Base-by-base conservation (phyloP, 2,888 invertebrate species). In the Empis stercorea region DNA sequence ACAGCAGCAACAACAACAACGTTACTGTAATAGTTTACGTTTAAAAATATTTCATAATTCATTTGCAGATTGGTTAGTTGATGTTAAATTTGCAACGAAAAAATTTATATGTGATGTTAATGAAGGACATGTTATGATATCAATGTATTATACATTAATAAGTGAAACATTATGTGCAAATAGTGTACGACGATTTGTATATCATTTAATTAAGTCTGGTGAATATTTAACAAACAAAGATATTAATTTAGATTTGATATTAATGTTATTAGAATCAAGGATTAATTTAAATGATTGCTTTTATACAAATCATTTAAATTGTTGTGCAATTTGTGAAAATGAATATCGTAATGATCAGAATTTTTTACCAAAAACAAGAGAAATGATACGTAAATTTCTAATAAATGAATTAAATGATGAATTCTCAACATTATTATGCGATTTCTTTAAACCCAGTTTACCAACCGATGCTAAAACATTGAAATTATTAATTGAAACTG, bases 41-140 rank as follows among this genome's bases (percentile, higher is more conserved):
- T 51, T 70, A n/a, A 68, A 68, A 52, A 75, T 94, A 41, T 94
- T 95, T 71, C 95, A 96, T 68, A 89, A 91, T 64, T 93, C 92
- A 51, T 95, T 95, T 67, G 87, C 92, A 20, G 86, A 87, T 62
- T 96, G 96, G 96, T 71, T 96, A 55, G 72, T 89, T 46, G 96
- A 96, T 66, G 94, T 96, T n/a, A 96, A 96, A 68, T 94, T 96
- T 63, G 94, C 95, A 66, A 96, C 95, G 2, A 85, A 92, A 56
- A 87, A 92, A 57, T 96, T 92, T 68, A 74, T 95, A 53, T 95
- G 92, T 66, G 82, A 84, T 55, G 81, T 87, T 10, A 75, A 80
- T 44, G 87, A 89, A 57, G 95, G 95, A 0, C 94, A 95, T 66
- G 85, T 85, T 10, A 86, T 87, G 65, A 74, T 92, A 37, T 85